Percentiles rank a stretch among this genome's conserved stretches.
Conservation (phyloP, 2,113 vertebrate genomes). For the Myotis yumanensis region DNA sequence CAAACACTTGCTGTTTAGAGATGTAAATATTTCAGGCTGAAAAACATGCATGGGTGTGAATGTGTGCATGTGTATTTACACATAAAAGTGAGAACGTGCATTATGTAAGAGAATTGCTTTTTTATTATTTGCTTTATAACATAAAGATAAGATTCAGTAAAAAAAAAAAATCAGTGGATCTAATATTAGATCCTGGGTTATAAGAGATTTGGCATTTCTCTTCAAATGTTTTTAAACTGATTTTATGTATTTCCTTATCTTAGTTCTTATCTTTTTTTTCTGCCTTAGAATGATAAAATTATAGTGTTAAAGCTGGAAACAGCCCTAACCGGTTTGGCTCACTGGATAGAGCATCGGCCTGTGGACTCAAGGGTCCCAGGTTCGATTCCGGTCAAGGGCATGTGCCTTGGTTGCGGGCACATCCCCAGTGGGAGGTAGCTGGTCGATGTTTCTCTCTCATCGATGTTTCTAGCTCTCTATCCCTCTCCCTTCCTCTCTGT, state of each 20-base stretch:
- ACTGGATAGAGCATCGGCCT: too few relatives aligned
- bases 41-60: not conserved
- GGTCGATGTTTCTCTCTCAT: too few relatives aligned
- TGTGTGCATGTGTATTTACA: not conserved
- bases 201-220: conserved; percentile 38
- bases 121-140: conserved; percentile 16
- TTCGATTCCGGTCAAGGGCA: too few relatives aligned
- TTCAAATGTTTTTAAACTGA: conserved; percentile 24
- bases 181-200: conserved; percentile 41
- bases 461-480: too few relatives aligned
- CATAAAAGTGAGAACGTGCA: not conserved
- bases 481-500: too few relatives aligned
- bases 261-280: not conserved
- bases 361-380: too few relatives aligned
- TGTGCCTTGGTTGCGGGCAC: too few relatives aligned
- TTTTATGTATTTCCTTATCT: not conserved
- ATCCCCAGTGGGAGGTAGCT: too few relatives aligned
- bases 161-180: not conserved
- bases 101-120: not conserved
- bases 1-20: conserved; percentile 1
- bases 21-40: not conserved
- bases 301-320: not conserved
- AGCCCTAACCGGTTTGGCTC: too few relatives aligned
- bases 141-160: not conserved
- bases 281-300: not conserved